phyloP scores from a whole-genome alignment of 2,888 invertebrate genomes.

The Sclerodermus sp. region DNA sequence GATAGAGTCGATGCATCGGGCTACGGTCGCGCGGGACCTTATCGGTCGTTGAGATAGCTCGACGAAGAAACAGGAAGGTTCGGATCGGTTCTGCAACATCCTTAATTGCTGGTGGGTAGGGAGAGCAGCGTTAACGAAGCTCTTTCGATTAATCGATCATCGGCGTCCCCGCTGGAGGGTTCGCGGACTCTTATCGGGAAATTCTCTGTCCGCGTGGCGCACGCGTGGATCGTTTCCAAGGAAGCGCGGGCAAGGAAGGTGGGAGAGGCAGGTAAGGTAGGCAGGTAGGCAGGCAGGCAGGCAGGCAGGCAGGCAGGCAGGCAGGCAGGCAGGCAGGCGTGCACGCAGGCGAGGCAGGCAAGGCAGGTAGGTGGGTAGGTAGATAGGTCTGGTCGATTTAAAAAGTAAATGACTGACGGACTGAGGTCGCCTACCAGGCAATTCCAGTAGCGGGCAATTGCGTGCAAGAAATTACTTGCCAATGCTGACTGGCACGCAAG shows the following conservation, averaged over 20 bases:
- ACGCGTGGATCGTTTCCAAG: too few species aligned
- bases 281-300: constrained; percentile 18
- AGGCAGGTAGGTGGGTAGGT: constrained; percentile 13
- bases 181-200: too few species aligned
- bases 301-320: constrained; percentile 10
- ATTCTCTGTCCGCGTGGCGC: too few species aligned
- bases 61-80: too few species aligned
- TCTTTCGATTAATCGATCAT: too few species aligned
- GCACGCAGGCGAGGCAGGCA: constrained; percentile 24
- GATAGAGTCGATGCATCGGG: too few species aligned
- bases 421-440: constrained; percentile 52
- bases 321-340: constrained; percentile 10
- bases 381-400: constrained; percentile 41
- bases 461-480: constrained; percentile 56
- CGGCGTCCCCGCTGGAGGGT: too few species aligned
- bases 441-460: constrained; percentile 56
- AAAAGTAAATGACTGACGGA: constrained; percentile 52
- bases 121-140: too few species aligned
- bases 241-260: constrained; percentile 1
- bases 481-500: constrained; percentile 49
- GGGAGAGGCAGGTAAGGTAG: constrained; percentile 24
- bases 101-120: too few species aligned
- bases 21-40: too few species aligned
- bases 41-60: too few species aligned
- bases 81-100: too few species aligned